Conservation (phyloP, 2,888 invertebrate genomes). For the Electrophaes corylata region DNA sequence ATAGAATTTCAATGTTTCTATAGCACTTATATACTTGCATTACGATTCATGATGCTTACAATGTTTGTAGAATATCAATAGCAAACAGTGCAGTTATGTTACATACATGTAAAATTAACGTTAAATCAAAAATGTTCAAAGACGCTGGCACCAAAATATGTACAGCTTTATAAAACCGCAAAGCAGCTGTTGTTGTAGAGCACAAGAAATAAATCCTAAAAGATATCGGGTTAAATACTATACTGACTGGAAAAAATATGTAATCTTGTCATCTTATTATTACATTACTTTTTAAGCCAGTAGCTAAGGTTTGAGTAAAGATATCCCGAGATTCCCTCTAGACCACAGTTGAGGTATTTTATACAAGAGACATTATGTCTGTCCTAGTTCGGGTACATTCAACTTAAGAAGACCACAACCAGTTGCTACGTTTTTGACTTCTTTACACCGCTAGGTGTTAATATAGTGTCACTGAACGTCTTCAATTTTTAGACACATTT, state of each 20-base stretch:
- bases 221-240: background rate
- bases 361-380: background rate
- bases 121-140: constrained; percentile 11
- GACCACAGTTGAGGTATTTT: background rate
- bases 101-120: background rate
- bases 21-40: background rate
- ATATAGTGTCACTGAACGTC: background rate
- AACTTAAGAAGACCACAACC: background rate
- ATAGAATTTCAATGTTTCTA: background rate
- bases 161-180: constrained; percentile 16
- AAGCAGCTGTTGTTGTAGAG: constrained; percentile 5
- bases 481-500: background rate
- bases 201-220: background rate
- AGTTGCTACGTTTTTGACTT: background rate
- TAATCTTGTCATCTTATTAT: background rate
- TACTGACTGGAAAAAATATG: background rate
- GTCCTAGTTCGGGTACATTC: background rate
- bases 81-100: background rate
- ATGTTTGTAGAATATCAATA: background rate
- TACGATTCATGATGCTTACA: background rate
- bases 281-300: background rate
- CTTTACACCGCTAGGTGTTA: background rate
- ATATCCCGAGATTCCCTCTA: background rate
- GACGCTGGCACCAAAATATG: background rate
- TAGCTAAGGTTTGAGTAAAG: background rate